Evolutionary conservation across 1,140 invertebrate genomes (phyloP).

Genomic region (Bilobella aurantiaca): DNA sequence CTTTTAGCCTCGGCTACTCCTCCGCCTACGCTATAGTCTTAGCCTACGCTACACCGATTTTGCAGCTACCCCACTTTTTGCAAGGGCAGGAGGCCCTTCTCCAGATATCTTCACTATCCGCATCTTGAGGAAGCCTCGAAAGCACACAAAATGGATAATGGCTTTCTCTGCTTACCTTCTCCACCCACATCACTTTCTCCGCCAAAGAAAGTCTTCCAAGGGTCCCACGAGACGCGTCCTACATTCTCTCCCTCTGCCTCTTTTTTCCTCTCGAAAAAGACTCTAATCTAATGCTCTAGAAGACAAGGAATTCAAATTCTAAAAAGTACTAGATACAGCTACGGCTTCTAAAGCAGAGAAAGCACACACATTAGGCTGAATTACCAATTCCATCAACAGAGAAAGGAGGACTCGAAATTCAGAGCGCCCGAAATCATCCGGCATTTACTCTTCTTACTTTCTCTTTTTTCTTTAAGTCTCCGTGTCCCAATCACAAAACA

Average conservation of each 20-base stretch:
- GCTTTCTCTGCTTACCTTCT: neutral
- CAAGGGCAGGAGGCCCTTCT: neutral
- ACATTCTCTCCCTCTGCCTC: neutral
- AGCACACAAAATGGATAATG: constrained; percentile 4
- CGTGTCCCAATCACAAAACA: too few species aligned
- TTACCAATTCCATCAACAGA: constrained; percentile 1
- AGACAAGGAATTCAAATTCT: neutral
- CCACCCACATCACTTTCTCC: constrained; percentile 4
- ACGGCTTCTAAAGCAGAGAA: neutral
- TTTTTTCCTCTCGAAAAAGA: neutral
- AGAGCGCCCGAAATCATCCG: too few species aligned
- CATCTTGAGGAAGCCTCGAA: too few species aligned
- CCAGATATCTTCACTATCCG: neutral
- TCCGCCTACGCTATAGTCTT: neutral
- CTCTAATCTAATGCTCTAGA: constrained; percentile 1
- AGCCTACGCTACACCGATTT: neutral
- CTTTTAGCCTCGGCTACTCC: neutral
- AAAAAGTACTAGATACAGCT: neutral
- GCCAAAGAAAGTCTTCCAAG: neutral
- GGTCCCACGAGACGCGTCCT: neutral
- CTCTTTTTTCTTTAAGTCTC: too few species aligned
- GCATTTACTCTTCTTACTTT: too few species aligned
- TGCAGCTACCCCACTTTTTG: too few species aligned
- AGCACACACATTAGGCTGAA: constrained; percentile 2
- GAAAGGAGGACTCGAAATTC: too few species aligned